Conservation (phyloP, 2,113 vertebrate genomes). For the Erythrocebus patas region DNA sequence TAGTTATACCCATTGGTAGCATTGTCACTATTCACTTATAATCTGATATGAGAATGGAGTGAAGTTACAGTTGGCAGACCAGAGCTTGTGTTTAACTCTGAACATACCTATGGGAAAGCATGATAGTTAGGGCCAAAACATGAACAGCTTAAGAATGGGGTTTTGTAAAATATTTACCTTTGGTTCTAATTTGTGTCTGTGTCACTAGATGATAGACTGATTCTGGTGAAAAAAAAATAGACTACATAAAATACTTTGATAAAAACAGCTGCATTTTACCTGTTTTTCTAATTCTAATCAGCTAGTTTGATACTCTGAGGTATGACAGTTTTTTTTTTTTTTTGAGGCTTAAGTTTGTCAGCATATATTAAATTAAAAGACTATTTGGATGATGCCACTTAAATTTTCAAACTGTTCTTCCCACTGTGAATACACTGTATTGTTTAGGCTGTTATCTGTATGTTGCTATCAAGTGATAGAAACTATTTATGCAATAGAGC, state of each 20-base stretch:
- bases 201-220: not conserved
- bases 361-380: not conserved
- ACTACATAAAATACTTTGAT: not conserved
- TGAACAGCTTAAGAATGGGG: not conserved
- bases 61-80: not conserved
- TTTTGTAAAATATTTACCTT: constrained; percentile 16
- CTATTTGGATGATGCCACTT: not conserved
- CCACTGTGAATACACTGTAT: not conserved
- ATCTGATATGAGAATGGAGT: not conserved
- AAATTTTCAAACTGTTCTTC: not conserved
- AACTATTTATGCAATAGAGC: not conserved
- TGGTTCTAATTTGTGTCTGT: not conserved
- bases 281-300: not conserved
- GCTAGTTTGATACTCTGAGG: not conserved
- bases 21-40: not conserved
- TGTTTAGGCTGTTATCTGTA: not conserved
- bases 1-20: not conserved
- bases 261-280: not conserved
- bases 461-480: not conserved
- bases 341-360: not conserved
- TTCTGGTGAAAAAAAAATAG: not conserved
- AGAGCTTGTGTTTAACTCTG: not conserved
- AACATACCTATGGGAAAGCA: not conserved
- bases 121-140: not conserved
- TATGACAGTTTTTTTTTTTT: not conserved